Evolutionary conservation across 37 sponge, comb jelly and placozoan genomes (phyloP).

Genomic region (Theonella swinhoei): DNA sequence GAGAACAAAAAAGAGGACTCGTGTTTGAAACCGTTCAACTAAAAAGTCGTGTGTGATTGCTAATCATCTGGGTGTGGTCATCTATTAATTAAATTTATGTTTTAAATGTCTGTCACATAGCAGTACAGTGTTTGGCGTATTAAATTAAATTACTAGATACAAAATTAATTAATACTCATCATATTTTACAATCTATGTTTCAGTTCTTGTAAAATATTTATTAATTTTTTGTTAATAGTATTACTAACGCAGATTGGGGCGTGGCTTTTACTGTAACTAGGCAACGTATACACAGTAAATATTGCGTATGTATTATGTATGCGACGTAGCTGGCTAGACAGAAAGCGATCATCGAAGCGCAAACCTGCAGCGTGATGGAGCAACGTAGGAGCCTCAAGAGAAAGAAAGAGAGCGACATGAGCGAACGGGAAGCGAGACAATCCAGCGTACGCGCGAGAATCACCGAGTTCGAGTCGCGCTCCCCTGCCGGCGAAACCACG

Average conservation of each 20-base stretch:
- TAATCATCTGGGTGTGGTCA: not conserved
- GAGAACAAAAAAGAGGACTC: not conserved
- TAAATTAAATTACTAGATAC: too few relatives aligned
- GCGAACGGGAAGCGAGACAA: not conserved
- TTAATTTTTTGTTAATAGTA: too few relatives aligned
- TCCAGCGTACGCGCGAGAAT: constrained; percentile 14
- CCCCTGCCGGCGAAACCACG: not conserved
- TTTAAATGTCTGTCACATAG: too few relatives aligned
- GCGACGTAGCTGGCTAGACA: too few relatives aligned
- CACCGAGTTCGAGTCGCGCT: not conserved
- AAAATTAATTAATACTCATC: too few relatives aligned
- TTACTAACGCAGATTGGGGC: not conserved
- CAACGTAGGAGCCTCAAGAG: not conserved
- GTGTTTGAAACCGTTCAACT: constrained; percentile 33
- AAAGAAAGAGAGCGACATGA: not conserved
- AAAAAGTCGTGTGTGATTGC: not conserved
- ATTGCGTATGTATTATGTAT: too few relatives aligned
- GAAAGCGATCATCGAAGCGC: too few relatives aligned
- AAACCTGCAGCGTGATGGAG: not conserved
- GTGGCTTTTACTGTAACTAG: constrained; percentile 8
- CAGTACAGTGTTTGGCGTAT: too few relatives aligned
- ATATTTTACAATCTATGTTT: too few relatives aligned
- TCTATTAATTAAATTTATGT: not conserved
- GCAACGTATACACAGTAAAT: too few relatives aligned
- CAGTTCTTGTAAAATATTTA: too few relatives aligned